Percentiles rank a stretch among this genome's conserved stretches.
Evolutionary conservation across 53 echinoderm and acorn worm genomes (phyloP).

Genomic region (Temnopleurus reevesii): DNA sequence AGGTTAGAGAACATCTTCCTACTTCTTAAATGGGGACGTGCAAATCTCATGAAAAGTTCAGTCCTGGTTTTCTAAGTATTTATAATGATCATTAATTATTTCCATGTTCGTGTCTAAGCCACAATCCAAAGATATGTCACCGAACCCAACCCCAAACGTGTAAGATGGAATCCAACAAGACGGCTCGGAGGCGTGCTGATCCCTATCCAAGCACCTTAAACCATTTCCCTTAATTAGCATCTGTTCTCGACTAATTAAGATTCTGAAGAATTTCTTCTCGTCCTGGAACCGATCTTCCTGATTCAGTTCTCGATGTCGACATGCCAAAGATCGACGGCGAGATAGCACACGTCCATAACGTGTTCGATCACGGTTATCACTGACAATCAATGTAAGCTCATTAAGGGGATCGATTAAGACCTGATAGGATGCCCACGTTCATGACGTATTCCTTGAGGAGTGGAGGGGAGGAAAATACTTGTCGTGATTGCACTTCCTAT

Average conservation of each 20-base stretch:
- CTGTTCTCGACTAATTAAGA: conserved; percentile 1
- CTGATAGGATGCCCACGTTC: background rate
- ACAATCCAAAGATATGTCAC: background rate
- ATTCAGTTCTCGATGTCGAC: conserved; percentile 1
- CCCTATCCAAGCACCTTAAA: background rate
- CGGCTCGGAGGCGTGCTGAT: background rate
- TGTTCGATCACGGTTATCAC: background rate
- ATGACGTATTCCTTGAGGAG: conserved; percentile 7
- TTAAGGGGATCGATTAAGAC: background rate
- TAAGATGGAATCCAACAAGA: background rate
- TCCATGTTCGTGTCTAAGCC: background rate
- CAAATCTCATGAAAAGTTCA: background rate
- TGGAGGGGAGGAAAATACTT: background rate
- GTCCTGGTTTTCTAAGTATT: background rate
- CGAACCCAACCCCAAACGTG: background rate
- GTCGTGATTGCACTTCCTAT: conserved; percentile 41
- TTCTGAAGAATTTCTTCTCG: background rate
- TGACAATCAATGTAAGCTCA: background rate
- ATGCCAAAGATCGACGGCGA: background rate
- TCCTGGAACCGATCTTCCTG: background rate
- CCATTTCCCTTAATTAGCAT: background rate
- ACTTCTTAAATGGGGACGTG: too few species aligned
- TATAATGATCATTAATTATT: background rate
- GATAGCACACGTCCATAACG: background rate
- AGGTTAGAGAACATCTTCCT: too few species aligned